Evolutionary conservation across 2,113 vertebrate species (phyloP), one percentile per base, ranked within the genome.

Genomic region (Thamnaconus septentrionalis): DNA sequence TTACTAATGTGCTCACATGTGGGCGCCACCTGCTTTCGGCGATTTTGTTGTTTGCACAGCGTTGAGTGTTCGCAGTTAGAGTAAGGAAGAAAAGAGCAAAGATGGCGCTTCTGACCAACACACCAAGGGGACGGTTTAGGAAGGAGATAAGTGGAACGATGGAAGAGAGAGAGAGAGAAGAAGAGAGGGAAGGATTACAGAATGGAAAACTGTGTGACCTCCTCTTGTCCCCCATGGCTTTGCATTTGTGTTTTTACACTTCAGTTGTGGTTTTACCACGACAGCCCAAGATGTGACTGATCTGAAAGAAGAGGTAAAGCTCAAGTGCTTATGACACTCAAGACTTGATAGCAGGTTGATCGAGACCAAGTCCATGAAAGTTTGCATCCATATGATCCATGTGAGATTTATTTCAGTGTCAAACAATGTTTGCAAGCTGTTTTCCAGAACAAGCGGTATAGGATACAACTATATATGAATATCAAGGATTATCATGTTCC

Each of bases 1-100:
- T 66, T 75, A 39, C 65, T 57, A 59, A 75, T 66, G 61, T 70
- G 31, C 55, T 42, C 73, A 79, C 79, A 85, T 87, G 73, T 87
- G 81, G 80, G 61, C 67, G 79, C 79, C 80, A 82, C 44, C 7
- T 77, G 83, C 70, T 61, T 41, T 41, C 56, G 73, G 55, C 54
- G 12, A 49, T 61, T 58, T 61, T 48, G 40, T 47, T 46, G 70
- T 54, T 43, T 54, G 69, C 18, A 50, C 64, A 54, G 62, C 5
- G 64, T 75, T 65, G 54, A 52, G 69, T 60, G 42, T 7, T 3
- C 41, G 39, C 7, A 57, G 18, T 61, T 83, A 66, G 74, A 46
- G 47, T 80, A 76, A 83, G 74, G 70, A 51, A 75, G 52, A 64
- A 5, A 61, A 72, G 54, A 66, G 55, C 49, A 60, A 59, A 47